Evolutionary conservation across 2,888 invertebrate species (phyloP), one percentile per base, ranked within the genome.

Genomic region (Drosophila histrio): DNA sequence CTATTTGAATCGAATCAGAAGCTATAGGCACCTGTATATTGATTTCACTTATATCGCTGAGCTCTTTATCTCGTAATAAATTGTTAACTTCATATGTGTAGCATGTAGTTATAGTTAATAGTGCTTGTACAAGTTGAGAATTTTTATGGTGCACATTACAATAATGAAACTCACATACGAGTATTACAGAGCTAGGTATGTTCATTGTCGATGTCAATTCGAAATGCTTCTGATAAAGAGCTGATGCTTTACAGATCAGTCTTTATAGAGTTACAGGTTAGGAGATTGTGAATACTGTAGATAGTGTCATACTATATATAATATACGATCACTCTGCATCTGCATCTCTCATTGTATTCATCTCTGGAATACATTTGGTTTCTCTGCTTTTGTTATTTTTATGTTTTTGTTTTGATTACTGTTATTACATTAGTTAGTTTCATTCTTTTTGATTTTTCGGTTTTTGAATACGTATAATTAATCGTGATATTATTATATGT

Each of bases 381-480:
- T 13, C 9, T 13, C 32, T 38, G 11, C 15, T 24, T 24, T 13
- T 28, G 11, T 19, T 11, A 7, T 11, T 38, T 44, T n/a, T n/a
- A n/a, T n/a, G n/a, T n/a, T n/a, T n/a, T n/a, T n/a, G 11, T 28
- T 34, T 41, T 13, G 26, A 13, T 49, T 41, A 30, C 28, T 53
- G 24, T 38, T 49, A 41, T 46, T 62, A 61, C 38, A 67, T 36
- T 32, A 28, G 24, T 24, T 66, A 34, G 32, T 43, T 32, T 68
- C 21, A 17, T 24, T 53, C 6, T 26, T 6, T 39, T 13, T 19
- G 30, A 4, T 46, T 36, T 28, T 21, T 26, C 4, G 21, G 38
- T 38, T 28, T 49, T 44, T 50, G 47, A 24, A 50, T 57, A 34
- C 7, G 28, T 58, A 50, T 68, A 71, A 71, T 71, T 72, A 56